Evolutionary conservation across 1,140 invertebrate genomes (phyloP), one percentile per base, ranked within the genome.

Genomic region (Dermatophagoides farinae): DNA sequence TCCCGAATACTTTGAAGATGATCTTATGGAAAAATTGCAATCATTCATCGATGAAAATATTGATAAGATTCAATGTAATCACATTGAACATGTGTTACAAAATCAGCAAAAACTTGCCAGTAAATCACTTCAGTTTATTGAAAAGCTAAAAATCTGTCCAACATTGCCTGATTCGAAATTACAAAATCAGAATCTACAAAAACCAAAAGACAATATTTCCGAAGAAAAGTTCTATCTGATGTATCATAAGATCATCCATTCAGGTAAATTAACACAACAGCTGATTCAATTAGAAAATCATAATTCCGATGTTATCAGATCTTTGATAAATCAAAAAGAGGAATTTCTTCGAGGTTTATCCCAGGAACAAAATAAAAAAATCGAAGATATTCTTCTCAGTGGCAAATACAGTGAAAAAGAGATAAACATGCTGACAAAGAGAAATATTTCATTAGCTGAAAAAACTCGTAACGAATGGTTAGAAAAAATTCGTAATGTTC

Each of bases 191-290:
- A 31, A 31, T 31, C 31, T 31, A 31, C 31, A 31, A 31, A 31
- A 31, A 31, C 8, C 31, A 44, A 20, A 25, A 50, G 47, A 50
- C 12, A 50, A 20, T 50, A 11, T 12, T 50, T 20, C 23, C 54
- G 54, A 51, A 58, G 39, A 47, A 16, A 47, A 88, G 18, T 84
- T 85, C 74, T 80, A 83, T 20, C 79, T 81, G 11, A 83, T 84
- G 41, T 88, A 87, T 72, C 84, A 87, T 69, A 78, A 79, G 66
- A 70, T 88, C 43, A 83, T 87, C 6, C 85, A 88, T 70, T 87
- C 85, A 0, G 82, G 84, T 5, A 82, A 83, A 6, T 68, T 87
- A 20, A 64, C 62, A 14, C 81, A 84, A 66, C 80, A 81, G 0
- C 80, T 88, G 63, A 72, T 87, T 25, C 80, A 84, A 70, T 77